phyloP scores from a whole-genome alignment of 2,888 invertebrate species.

The Papilio gigon region DNA sequence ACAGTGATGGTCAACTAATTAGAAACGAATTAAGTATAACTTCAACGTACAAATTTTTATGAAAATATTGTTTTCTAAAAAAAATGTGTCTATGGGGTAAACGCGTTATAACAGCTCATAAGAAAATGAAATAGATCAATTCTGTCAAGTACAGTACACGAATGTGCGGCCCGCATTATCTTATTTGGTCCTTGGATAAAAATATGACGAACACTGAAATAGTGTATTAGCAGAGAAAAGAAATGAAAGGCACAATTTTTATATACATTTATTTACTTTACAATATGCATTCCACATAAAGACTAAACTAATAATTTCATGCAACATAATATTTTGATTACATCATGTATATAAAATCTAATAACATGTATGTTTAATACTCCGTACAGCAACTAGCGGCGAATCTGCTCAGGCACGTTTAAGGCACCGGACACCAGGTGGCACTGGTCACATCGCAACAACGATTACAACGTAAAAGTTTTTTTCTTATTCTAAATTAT shows the following conservation, averaged over 20 bases:
- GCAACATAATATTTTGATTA: constrained; percentile 45
- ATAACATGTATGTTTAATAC: constrained; percentile 57
- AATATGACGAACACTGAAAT: background rate
- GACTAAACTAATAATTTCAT: constrained; percentile 24
- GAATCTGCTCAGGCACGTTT: constrained; percentile 33
- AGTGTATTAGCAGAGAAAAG: background rate
- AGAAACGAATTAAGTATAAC: no score
- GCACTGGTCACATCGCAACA: constrained; percentile 19
- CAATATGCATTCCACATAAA: constrained; percentile 41
- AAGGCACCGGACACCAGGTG: constrained; percentile 33
- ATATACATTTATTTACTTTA: constrained; percentile 61
- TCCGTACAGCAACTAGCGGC: constrained; percentile 51
- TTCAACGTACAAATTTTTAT: no score
- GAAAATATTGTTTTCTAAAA: no score
- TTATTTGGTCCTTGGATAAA: no score
- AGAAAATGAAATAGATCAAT: no score
- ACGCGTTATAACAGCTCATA: no score
- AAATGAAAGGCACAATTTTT: constrained; percentile 40
- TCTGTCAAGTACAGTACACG: no score
- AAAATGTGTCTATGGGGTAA: no score
- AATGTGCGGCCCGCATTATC: no score
- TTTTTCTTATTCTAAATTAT: background rate
- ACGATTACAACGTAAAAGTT: background rate
- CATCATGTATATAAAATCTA: constrained; percentile 48
- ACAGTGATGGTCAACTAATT: no score